phyloP scores from a whole-genome alignment of 2,113 vertebrate species.

The Amphiprion ocellaris region DNA sequence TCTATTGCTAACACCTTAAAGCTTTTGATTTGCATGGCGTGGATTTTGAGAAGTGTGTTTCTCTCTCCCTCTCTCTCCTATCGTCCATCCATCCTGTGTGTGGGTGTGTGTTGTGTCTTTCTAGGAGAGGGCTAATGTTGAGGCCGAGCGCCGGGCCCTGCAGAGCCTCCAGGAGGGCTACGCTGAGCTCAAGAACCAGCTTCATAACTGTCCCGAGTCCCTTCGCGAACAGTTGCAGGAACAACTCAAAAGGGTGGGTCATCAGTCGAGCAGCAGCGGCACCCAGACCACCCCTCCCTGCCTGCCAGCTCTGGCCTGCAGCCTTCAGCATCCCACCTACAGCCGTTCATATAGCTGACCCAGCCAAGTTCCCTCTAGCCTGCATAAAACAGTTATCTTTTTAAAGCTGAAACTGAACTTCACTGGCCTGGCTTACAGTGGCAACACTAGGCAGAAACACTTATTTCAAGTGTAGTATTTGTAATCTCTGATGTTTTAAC shows the following conservation, averaged over 20 bases:
- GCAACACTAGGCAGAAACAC: no score
- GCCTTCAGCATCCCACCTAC: background rate
- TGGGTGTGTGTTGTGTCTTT: constrained; percentile 77
- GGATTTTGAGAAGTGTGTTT: constrained; percentile 86
- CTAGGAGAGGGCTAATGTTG: constrained; percentile 97
- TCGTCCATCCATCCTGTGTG: constrained; percentile 67
- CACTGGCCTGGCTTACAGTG: no score
- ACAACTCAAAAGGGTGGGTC: constrained; percentile 97
- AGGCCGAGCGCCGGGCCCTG: constrained; percentile 92
- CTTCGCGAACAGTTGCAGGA: constrained; percentile 95
- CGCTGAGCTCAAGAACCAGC: constrained; percentile 95
- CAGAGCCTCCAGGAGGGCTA: constrained; percentile 91
- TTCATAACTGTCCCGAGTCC: constrained; percentile 97
- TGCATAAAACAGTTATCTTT: no score
- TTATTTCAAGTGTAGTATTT: no score
- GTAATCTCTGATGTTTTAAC: no score
- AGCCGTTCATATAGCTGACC: background rate
- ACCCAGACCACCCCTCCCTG: background rate
- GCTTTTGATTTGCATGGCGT: constrained; percentile 82
- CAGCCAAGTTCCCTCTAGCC: no score
- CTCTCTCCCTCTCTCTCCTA: constrained; percentile 60
- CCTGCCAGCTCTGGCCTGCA: background rate
- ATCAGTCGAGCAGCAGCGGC: constrained; percentile 33
- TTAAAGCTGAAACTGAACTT: no score
- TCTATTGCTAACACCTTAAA: constrained; percentile 61